Evolutionary conservation across 1,140 invertebrate species (phyloP).

Genomic region (Belonocnema kinseyi): DNA sequence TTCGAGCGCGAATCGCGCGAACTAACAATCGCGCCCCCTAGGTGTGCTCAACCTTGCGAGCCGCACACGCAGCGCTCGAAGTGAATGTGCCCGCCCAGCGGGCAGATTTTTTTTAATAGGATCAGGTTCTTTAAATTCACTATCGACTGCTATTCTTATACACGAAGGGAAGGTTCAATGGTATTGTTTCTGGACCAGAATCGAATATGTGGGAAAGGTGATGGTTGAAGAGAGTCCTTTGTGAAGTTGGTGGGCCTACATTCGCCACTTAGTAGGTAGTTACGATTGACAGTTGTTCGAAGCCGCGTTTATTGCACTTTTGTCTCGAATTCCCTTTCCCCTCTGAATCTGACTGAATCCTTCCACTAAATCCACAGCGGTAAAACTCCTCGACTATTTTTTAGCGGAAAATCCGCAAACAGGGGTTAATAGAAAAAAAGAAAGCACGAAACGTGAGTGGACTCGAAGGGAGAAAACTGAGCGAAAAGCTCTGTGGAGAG

Average conservation of each 20-base stretch:
- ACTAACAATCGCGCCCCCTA: too few relatives aligned
- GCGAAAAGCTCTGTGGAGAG: too few relatives aligned
- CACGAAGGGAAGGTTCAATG: neutral
- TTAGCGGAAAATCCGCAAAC: neutral
- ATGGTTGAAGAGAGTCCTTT: neutral
- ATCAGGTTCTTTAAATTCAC: neutral
- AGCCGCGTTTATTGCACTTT: neutral
- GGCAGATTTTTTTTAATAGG: neutral
- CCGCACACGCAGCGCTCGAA: too few relatives aligned
- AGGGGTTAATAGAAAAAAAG: neutral
- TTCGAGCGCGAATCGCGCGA: neutral
- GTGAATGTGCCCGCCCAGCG: too few relatives aligned
- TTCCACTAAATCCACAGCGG: slow-evolving; percentile 1
- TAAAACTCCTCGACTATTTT: neutral
- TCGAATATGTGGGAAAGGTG: neutral
- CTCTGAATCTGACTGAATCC: neutral
- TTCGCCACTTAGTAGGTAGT: neutral
- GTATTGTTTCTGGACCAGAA: neutral
- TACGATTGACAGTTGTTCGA: slow-evolving; percentile 21
- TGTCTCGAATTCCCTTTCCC: neutral
- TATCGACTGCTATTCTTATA: neutral
- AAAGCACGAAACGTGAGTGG: neutral
- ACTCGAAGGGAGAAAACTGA: too few relatives aligned
- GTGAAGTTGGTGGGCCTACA: neutral
- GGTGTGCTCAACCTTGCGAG: too few relatives aligned